Evolutionary conservation across 30 jellyfish, hydroid and myxozoan genomes (phyloP).

Genomic region (Pseudorhiza aurosa): DNA sequence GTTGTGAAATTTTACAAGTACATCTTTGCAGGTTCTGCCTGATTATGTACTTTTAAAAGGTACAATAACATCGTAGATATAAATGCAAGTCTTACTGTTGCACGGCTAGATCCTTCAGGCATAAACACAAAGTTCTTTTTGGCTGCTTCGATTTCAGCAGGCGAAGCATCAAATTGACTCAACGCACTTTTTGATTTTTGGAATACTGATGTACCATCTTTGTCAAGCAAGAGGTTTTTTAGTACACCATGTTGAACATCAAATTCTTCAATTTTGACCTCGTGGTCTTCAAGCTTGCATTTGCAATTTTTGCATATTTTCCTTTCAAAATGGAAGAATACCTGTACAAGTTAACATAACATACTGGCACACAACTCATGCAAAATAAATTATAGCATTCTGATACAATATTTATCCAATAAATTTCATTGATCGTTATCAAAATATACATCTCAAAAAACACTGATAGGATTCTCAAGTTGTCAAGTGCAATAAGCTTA

Average conservation of each 20-base stretch:
- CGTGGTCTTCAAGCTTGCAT: constrained; percentile 91
- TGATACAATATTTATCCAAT: too few relatives aligned
- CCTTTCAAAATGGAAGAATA: constrained; percentile 51
- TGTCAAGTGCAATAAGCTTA: too few relatives aligned
- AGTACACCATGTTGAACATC: constrained; percentile 75
- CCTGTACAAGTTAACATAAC: too few relatives aligned
- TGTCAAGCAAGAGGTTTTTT: constrained; percentile 44
- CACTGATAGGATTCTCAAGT: too few relatives aligned
- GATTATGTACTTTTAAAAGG: too few relatives aligned
- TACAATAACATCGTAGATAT: too few relatives aligned
- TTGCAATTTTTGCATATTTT: constrained; percentile 85
- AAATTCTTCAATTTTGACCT: constrained; percentile 72
- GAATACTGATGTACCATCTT: constrained; percentile 70
- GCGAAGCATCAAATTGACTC: constrained; percentile 51
- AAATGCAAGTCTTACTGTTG: constrained; percentile 88
- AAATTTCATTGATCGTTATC: too few relatives aligned
- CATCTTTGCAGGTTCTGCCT: too few relatives aligned
- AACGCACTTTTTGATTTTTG: constrained; percentile 62
- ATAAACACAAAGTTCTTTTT: constrained; percentile 80
- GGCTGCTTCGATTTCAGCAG: constrained; percentile 82
- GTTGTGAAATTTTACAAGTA: too few relatives aligned
- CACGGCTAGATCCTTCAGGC: constrained; percentile 82
- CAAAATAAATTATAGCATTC: too few relatives aligned
- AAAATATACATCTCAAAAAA: too few relatives aligned
- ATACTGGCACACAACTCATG: too few relatives aligned